Evolutionary conservation across 2,888 invertebrate species (phyloP).

Genomic region (Priocnemis perturbator): DNA sequence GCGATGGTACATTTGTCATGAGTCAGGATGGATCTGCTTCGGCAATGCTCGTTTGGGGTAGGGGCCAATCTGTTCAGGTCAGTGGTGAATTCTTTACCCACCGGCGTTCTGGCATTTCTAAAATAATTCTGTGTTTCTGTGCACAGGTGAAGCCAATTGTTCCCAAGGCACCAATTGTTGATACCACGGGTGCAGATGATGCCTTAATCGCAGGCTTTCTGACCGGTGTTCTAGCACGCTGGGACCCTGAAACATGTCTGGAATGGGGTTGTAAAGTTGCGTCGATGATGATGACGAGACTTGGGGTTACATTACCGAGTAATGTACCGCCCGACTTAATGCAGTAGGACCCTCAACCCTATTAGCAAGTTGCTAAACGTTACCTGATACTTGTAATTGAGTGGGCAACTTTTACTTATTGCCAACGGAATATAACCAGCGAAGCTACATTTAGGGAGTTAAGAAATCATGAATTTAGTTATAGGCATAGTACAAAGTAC

Average conservation of each 20-base stretch:
- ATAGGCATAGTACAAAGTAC: neutral
- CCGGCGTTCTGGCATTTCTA: too few relatives aligned
- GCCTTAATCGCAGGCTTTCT: conserved; percentile 74
- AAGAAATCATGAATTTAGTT: conserved; percentile 20
- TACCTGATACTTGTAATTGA: conserved; percentile 25
- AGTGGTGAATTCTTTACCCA: neutral
- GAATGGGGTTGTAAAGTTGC: conserved; percentile 68
- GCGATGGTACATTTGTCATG: conserved; percentile 68
- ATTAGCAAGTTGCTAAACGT: conserved; percentile 22
- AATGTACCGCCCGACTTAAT: conserved; percentile 58
- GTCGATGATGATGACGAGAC: conserved; percentile 60
- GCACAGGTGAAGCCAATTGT: conserved; percentile 59
- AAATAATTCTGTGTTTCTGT: conserved; percentile 3
- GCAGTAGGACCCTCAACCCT: conserved; percentile 30
- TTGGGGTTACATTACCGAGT: conserved; percentile 62
- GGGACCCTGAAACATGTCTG: conserved; percentile 68
- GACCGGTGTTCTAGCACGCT: conserved; percentile 65
- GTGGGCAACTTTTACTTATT: conserved; percentile 12
- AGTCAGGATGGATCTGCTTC: conserved; percentile 67
- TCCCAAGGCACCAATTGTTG: conserved; percentile 60
- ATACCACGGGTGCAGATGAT: conserved; percentile 75
- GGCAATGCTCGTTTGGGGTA: conserved; percentile 69
- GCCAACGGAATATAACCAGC: conserved; percentile 10
- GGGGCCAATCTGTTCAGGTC: conserved; percentile 64
- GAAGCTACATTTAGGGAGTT: neutral